A percentile compares a stretch with the other conserved stretches of the same genome.
These are phyloP conservation scores for Syncerus caffer DNA, from an alignment of 2,797 vertebrate species.

Conservation along the genomic window DNA sequence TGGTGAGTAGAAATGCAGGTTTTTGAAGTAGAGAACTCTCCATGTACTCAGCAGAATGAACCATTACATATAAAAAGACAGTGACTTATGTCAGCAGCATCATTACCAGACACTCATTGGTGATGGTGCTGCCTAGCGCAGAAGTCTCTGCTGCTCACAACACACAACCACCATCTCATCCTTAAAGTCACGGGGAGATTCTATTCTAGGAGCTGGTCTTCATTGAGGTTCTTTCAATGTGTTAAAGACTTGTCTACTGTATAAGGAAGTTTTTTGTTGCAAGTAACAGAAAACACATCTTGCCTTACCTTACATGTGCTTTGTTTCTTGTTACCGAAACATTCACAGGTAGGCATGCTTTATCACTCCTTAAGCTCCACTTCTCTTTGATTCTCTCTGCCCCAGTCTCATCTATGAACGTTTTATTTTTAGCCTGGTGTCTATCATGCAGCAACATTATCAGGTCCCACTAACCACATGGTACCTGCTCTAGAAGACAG, in stretches of 20 bases:
- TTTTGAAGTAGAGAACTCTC: background rate
- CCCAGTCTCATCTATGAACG: background rate
- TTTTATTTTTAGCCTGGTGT: background rate
- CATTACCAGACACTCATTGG: background rate
- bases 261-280: background rate
- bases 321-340: background rate
- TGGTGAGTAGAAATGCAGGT: slow-evolving; percentile 1
- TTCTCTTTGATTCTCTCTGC: background rate
- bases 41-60: background rate
- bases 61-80: background rate
- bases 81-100: background rate
- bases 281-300: background rate
- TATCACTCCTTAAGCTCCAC: background rate
- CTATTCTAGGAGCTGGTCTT: background rate
- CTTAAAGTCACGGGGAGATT: background rate
- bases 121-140: background rate
- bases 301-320: background rate
- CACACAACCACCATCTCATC: background rate
- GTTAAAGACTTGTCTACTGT: background rate
- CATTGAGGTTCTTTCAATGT: background rate
- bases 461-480: background rate
- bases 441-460: background rate
- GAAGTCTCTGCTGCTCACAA: background rate
- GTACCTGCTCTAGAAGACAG: background rate
- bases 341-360: background rate